Conservation (phyloP, 2,113 vertebrate species). For the Eudyptes chrysolophus region DNA sequence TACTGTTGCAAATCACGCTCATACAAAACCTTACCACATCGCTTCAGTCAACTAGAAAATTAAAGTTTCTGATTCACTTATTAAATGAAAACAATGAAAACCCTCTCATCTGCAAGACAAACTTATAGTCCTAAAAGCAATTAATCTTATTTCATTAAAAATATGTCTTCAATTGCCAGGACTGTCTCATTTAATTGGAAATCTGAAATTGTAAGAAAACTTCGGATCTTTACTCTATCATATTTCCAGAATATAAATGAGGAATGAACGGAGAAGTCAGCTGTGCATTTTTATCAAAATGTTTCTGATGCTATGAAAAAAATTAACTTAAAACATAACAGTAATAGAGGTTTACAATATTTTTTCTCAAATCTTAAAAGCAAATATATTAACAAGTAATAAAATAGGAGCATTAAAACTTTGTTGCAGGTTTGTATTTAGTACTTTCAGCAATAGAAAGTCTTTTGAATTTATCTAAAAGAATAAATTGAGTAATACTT, state of each 20-base stretch:
- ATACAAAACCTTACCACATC: conserved; percentile 35
- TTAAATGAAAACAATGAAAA: conserved; percentile 63
- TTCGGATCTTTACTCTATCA: conserved; percentile 40
- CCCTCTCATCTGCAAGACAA: neutral
- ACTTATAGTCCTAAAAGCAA: conserved; percentile 9
- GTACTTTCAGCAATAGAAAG: neutral
- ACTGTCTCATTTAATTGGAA: conserved; percentile 55
- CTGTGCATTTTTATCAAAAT: conserved; percentile 12
- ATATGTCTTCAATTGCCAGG: conserved; percentile 41
- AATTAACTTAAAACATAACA: neutral
- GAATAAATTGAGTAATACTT: neutral
- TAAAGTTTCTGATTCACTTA: conserved; percentile 59
- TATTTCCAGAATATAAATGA: conserved; percentile 50
- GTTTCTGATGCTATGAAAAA: conserved; percentile 10
- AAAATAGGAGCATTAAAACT: neutral
- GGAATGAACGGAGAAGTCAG: conserved; percentile 20
- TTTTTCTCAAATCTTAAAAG: neutral
- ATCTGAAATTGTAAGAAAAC: conserved; percentile 35
- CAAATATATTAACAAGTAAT: neutral
- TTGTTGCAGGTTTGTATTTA: neutral
- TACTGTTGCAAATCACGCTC: conserved; percentile 28
- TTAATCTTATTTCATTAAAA: conserved; percentile 36
- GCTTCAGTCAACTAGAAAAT: conserved; percentile 68
- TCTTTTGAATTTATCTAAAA: neutral
- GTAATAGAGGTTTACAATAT: neutral